phyloP scores from a whole-genome alignment of 2,113 vertebrate species.

The Anas platyrhynchos region DNA sequence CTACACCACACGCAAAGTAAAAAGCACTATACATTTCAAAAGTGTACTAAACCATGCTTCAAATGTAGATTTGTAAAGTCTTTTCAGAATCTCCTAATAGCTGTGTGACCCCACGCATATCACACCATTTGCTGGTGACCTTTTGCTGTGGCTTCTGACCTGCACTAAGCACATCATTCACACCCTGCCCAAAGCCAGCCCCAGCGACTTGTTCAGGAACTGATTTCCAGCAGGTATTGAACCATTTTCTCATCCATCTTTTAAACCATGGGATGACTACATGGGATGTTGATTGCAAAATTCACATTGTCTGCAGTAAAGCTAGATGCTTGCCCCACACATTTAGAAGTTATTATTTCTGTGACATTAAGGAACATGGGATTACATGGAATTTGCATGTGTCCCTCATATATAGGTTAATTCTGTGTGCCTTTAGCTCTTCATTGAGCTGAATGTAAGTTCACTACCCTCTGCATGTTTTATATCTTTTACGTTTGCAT shows the following conservation, averaged over 20 bases:
- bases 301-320: background rate
- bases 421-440: background rate
- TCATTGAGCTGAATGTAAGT: background rate
- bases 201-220: background rate
- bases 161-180: background rate
- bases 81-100: background rate
- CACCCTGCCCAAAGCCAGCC: background rate
- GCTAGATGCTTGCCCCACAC: background rate
- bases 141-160: background rate
- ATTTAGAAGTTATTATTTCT: background rate
- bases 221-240: background rate
- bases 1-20: background rate
- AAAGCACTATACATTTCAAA: background rate
- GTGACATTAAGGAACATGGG: background rate
- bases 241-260: background rate
- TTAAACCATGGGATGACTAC: background rate
- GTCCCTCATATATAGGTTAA: background rate
- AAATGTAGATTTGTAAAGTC: background rate
- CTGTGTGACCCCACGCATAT: background rate
- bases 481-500: background rate
- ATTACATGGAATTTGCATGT: background rate
- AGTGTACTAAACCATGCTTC: background rate
- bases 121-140: background rate
- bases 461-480: background rate
- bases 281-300: background rate